These are phyloP conservation scores for Ptychochromis oligacanthus DNA, from an alignment of 2,113 vertebrate species.

Conservation along the genomic window DNA sequence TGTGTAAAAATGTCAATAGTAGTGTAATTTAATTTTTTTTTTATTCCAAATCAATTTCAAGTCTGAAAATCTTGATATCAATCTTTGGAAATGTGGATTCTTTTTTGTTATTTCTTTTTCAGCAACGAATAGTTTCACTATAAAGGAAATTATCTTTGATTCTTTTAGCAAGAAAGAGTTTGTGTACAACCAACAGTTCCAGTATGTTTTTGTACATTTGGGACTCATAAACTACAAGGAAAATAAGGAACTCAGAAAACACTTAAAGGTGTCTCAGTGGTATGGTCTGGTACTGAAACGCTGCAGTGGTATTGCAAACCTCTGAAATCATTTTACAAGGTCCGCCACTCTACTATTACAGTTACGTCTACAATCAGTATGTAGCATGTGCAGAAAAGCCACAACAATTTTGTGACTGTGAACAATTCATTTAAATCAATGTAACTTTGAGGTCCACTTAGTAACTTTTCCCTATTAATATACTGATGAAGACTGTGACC, in stretches of 20 bases:
- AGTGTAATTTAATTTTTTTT: neutral
- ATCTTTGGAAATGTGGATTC: neutral
- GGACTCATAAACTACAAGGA: neutral
- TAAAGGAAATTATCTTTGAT: neutral
- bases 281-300: neutral
- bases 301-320: neutral
- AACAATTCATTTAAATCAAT: neutral
- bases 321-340: neutral
- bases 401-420: neutral
- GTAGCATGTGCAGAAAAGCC: neutral
- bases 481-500: neutral
- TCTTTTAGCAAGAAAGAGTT: neutral
- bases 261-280: neutral
- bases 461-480: neutral
- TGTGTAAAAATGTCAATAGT: neutral
- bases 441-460: neutral
- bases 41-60: neutral
- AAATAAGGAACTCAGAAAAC: neutral
- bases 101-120: neutral
- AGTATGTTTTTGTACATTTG: neutral
- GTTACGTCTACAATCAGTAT: too few species aligned
- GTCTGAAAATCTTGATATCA: neutral
- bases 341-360: neutral
- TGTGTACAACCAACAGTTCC: neutral
- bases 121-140: neutral